Base-by-base conservation (phyloP, 2,113 vertebrate species). In the Vidua macroura region DNA sequence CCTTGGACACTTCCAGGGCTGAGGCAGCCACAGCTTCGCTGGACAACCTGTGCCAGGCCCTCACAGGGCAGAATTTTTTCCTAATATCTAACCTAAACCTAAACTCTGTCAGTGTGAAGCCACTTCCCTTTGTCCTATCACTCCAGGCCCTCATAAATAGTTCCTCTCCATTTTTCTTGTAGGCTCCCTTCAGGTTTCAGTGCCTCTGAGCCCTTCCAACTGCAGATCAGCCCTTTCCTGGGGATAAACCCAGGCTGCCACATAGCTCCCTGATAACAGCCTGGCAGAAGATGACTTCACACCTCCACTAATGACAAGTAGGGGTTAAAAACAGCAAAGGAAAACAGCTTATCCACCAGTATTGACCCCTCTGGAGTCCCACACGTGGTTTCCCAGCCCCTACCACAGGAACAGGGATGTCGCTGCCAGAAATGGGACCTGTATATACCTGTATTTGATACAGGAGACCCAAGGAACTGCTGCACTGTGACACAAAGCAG, bases 321-420 rank as follows among this genome's bases (percentile, higher is more conserved):
- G 41, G 43, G 41, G 62, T 10, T 56, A 2, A 46, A 78, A 70
- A 72, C 3, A 33, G 28, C 25, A 17, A 44, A 62, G 53, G 16
- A 44, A 27, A 75, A 5, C 24, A 53, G 56, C 0, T 2, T 4
- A 13, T 33, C 30, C 55, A 39, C 8, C 27, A 44, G 4, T 17
- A 16, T 1, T 6, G 2, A 13, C 11, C 3, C 2, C 9, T 2
- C 13, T 7, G 0, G 1, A 8, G 15, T 22, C 55, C 35, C 46
- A 62, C 3, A 0, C 0, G 0, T 18, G 39, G 41, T 43, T 77
- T 81, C 46, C 67, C 49, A 55, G 6, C 3, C 23, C 37, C 33
- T 23, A 51, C 46, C 17, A 24, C 27, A 17, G 12, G 13, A 51
- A 12, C 60, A 33, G 56, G 43, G n/a, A 20, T 51, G 9, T 16